Evolutionary conservation across 2,888 invertebrate species (phyloP).

Genomic region (Hydrotaea cyrtoneurina): DNA sequence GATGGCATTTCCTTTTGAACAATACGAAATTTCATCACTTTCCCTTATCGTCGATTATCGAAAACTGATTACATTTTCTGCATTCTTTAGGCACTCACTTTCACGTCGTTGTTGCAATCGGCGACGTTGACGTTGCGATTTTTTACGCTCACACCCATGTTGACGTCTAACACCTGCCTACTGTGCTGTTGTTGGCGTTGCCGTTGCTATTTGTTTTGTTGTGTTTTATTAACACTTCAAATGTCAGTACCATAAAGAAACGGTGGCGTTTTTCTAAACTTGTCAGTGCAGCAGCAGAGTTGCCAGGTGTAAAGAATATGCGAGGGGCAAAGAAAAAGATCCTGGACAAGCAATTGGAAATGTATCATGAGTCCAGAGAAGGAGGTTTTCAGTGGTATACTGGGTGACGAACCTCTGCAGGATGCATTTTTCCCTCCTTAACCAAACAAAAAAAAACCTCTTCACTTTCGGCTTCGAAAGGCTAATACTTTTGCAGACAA

Average conservation of each 20-base stretch:
- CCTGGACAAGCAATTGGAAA: too few species aligned
- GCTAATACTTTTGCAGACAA: too few species aligned
- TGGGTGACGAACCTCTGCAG: too few species aligned
- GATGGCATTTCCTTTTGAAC: not conserved
- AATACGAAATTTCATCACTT: not conserved
- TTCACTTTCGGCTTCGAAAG: too few species aligned
- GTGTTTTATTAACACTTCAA: constrained; percentile 34
- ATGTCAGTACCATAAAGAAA: constrained; percentile 15
- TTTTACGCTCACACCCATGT: not conserved
- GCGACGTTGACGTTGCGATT: not conserved
- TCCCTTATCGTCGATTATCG: not conserved
- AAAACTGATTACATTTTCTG: not conserved
- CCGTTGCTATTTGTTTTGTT: constrained; percentile 1
- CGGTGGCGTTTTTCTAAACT: not conserved
- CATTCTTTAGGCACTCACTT: constrained; percentile 9
- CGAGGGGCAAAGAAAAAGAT: too few species aligned
- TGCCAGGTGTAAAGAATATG: not conserved
- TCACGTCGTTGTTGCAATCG: not conserved
- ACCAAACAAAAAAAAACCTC: too few species aligned
- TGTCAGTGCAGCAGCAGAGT: not conserved
- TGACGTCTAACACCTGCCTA: not conserved
- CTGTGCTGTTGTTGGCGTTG: not conserved
- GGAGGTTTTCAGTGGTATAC: too few species aligned
- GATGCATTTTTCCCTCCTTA: too few species aligned
- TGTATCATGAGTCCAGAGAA: too few species aligned